These are phyloP conservation scores for Diachasma alloeum DNA, from an alignment of 1,140 invertebrate genomes.

Conservation along the genomic window DNA sequence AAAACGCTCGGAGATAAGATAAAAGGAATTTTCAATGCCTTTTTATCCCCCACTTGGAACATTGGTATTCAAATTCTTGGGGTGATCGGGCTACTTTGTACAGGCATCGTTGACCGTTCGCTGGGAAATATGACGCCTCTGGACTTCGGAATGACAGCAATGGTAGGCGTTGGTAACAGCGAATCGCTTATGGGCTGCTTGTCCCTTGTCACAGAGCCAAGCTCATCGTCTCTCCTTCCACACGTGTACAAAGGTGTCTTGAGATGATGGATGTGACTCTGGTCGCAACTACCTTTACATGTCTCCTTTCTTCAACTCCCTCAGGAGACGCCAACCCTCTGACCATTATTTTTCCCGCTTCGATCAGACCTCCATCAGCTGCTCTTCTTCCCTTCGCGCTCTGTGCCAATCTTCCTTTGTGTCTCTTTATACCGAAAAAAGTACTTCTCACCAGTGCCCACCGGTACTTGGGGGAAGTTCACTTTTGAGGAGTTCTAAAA, in stretches of 20 bases:
- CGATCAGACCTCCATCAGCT: background rate
- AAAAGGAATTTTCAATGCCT: background rate
- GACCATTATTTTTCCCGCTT: constrained; percentile 15
- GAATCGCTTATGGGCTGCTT: constrained; percentile 37
- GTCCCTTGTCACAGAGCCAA: constrained; percentile 33
- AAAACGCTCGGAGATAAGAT: constrained; percentile 27
- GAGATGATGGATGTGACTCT: constrained; percentile 28
- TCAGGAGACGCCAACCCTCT: constrained; percentile 3
- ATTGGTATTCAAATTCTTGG: background rate
- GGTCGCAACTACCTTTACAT: background rate
- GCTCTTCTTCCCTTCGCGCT: background rate
- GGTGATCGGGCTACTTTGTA: background rate
- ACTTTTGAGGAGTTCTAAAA: too few species aligned
- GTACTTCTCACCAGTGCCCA: too few species aligned
- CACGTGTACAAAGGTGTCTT: background rate
- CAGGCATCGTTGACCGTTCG: background rate
- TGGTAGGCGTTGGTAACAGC: constrained; percentile 27
- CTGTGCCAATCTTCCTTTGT: too few species aligned
- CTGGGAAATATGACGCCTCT: constrained; percentile 14
- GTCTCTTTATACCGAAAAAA: too few species aligned
- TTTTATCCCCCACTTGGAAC: background rate
- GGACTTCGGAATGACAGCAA: background rate
- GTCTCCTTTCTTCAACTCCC: constrained; percentile 14
- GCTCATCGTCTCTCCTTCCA: constrained; percentile 1
- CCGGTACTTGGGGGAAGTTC: too few species aligned